Evolutionary conservation across 2,888 invertebrate genomes (phyloP).

Genomic region (Kryphioiulus occultus): DNA sequence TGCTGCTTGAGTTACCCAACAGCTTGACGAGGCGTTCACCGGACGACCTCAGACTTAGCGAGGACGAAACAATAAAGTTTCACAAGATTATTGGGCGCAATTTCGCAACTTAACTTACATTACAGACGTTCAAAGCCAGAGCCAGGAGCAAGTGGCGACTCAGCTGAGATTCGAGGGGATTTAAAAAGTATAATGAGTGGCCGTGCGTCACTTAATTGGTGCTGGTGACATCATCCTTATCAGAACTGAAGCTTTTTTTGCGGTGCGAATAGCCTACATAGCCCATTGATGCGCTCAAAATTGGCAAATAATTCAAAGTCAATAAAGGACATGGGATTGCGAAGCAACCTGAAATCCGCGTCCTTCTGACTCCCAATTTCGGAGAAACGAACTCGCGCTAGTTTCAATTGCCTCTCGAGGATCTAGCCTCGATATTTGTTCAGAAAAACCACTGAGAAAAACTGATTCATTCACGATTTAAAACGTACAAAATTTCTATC

Average conservation of each 20-base stretch:
- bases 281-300: not conserved
- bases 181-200: not conserved
- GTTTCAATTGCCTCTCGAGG: not conserved
- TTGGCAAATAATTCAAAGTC: not conserved
- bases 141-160: not conserved
- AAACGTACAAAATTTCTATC: not conserved
- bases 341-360: not conserved
- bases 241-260: not conserved
- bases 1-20: too few species aligned
- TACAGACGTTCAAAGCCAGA: not conserved
- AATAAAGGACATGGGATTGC: not conserved
- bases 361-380: too few species aligned
- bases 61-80: not conserved
- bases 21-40: too few species aligned
- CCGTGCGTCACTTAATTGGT: not conserved
- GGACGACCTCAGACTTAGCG: not conserved
- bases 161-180: not conserved
- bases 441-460: not conserved
- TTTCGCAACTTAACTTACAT: not conserved
- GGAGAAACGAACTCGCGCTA: not conserved
- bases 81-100: not conserved
- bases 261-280: too few species aligned
- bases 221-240: not conserved
- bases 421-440: not conserved
- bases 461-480: not conserved